These are phyloP conservation scores for Choristoneura fumiferana DNA, from an alignment of 1,140 invertebrate species.

Conservation along the genomic window DNA sequence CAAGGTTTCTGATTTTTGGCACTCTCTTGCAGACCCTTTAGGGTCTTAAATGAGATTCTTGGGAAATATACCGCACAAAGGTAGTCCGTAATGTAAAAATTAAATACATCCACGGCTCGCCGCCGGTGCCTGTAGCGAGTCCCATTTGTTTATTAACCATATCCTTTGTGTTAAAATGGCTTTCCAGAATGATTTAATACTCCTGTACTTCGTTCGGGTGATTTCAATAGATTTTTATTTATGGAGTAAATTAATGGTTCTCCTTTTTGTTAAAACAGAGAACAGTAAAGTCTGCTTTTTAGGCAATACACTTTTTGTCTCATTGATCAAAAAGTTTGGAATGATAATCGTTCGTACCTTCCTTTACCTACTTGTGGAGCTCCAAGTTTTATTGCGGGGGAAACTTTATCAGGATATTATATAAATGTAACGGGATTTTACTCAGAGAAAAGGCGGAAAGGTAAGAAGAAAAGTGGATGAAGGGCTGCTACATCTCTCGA, in stretches of 20 bases:
- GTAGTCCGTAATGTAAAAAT: constrained; percentile 51
- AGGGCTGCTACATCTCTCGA: constrained; percentile 44
- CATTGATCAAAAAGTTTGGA: constrained; percentile 26
- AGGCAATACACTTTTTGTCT: constrained; percentile 2
- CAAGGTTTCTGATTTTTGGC: constrained; percentile 46
- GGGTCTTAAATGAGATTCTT: constrained; percentile 33
- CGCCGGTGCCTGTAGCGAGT: constrained; percentile 45
- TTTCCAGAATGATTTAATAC: constrained; percentile 59
- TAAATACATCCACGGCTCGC: constrained; percentile 39
- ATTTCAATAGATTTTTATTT: constrained; percentile 40
- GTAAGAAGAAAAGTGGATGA: constrained; percentile 46
- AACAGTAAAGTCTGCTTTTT: not conserved
- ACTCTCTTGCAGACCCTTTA: constrained; percentile 41
- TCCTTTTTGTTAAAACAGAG: constrained; percentile 5
- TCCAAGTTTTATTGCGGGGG: constrained; percentile 26
- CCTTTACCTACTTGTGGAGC: constrained; percentile 21
- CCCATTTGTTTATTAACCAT: constrained; percentile 65
- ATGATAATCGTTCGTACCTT: constrained; percentile 25
- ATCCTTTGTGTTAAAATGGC: constrained; percentile 60
- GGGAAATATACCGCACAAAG: constrained; percentile 39
- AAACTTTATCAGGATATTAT: constrained; percentile 28
- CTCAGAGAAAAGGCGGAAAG: constrained; percentile 34
- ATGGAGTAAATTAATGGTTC: constrained; percentile 5
- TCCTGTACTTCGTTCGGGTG: constrained; percentile 33
- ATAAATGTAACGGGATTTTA: constrained; percentile 27